Evolutionary conservation across 2,113 vertebrate genomes (phyloP), one percentile per base, ranked within the genome.

Genomic region (Periophthalmus modestus): DNA sequence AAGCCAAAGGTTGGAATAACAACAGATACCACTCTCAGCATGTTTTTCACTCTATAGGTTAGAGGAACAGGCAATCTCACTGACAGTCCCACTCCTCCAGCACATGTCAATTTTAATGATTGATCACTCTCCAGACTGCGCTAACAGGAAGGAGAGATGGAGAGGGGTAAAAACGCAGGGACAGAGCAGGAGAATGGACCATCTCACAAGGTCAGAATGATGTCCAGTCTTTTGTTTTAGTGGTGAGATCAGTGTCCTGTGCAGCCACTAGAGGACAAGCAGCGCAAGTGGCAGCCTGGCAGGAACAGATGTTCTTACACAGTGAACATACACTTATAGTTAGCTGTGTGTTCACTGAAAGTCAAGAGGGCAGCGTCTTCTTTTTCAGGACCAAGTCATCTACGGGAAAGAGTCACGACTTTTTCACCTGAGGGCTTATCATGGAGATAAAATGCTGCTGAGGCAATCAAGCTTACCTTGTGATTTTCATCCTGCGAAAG

Each of bases 171-270:
- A 43, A 58, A 43, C 39, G 69, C 18, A 66, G 68, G 78, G 70
- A 70, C 12, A 78, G 65, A 77, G 69, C 72, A 75, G 75, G 87
- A 82, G 81, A 28, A 80, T 84, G 82, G 79, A 82, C 77, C 39
- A 71, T 85, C 74, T 81, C 83, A 82, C 88, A 89, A 93, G 88
- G 89, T 92, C 89, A 90, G 84, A 82, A 69, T 61, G 72, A 82
- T 87, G 84, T 83, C 86, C 85, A 88, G 68, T 72, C 78, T 81
- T 91, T 90, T 89, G 89, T 90, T 91, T 89, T 89, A 67, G 76
- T 33, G 79, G 80, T 82, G 80, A 85, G 87, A 84, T 86, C 81
- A 68, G 84, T 77, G 74, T 83, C 84, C 82, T 77, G 76, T 58
- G 74, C 78, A 81, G 63, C 74, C 75, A 33, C 69, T 43, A 79